phyloP scores from a whole-genome alignment of 2,113 vertebrate species.

The Apodemus speciosus region DNA sequence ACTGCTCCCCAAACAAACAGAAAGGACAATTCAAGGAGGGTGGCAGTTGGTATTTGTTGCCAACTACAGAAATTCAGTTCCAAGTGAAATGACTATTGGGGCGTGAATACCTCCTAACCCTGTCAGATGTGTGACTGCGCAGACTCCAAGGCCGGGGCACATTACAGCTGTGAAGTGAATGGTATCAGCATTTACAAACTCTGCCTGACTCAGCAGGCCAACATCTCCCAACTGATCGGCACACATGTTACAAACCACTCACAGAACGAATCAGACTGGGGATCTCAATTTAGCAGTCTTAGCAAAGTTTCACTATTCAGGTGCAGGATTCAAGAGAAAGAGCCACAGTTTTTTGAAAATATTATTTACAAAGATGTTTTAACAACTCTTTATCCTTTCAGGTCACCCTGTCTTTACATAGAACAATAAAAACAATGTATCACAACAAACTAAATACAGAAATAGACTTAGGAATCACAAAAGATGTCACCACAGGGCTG shows the following conservation, averaged over 20 bases:
- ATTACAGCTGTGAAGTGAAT: too few relatives aligned
- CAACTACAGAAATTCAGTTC: background rate
- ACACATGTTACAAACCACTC: background rate
- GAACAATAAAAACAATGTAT: background rate
- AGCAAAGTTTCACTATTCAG: background rate
- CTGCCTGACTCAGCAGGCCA: background rate
- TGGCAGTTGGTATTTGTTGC: background rate
- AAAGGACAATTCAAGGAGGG: background rate
- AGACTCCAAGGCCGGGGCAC: background rate
- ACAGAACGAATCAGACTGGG: background rate
- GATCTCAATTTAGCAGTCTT: background rate
- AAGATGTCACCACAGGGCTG: background rate
- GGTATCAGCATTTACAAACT: too few relatives aligned
- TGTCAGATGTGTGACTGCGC: background rate
- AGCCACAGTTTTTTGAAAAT: background rate
- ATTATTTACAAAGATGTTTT: background rate
- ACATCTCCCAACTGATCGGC: background rate
- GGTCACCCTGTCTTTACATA: background rate
- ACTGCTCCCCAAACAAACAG: background rate
- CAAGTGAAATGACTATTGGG: background rate
- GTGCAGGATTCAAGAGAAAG: background rate
- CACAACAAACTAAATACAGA: background rate
- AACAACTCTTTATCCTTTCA: background rate
- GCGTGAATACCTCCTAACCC: background rate
- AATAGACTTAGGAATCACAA: background rate